A percentile compares a stretch with the other conserved stretches of the same genome.
Evolutionary conservation across 2,888 invertebrate genomes (phyloP).

Genomic region (Subacronicta megacephala): DNA sequence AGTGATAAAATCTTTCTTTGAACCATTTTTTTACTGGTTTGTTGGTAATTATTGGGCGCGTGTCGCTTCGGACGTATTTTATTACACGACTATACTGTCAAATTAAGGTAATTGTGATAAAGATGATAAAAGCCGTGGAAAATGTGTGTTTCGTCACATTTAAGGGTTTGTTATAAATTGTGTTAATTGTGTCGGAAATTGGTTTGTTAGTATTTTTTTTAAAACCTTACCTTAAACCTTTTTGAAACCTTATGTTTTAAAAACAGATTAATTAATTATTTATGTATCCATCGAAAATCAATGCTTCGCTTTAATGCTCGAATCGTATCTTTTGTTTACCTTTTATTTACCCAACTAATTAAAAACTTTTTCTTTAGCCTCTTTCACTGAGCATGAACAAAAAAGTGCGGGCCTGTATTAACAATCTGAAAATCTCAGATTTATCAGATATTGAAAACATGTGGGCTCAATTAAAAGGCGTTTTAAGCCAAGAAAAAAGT

Average conservation of each 20-base stretch:
- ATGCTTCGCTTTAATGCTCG: not conserved
- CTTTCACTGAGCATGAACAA: constrained; percentile 29
- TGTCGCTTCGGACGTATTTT: constrained; percentile 62
- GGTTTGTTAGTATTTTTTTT: constrained; percentile 35
- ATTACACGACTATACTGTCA: constrained; percentile 61
- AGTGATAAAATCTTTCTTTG: constrained; percentile 67
- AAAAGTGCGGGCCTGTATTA: constrained; percentile 58
- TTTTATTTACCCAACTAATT: constrained; percentile 15
- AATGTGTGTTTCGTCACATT: constrained; percentile 53
- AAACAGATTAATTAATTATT: not conserved
- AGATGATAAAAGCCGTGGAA: constrained; percentile 55
- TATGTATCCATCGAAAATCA: not conserved
- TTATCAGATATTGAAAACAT: constrained; percentile 78
- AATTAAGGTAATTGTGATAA: constrained; percentile 66
- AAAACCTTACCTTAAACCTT: too few species aligned
- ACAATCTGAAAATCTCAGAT: constrained; percentile 77
- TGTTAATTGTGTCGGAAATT: constrained; percentile 51
- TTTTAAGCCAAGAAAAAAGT: constrained; percentile 68
- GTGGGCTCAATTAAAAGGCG: constrained; percentile 82
- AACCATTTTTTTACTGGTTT: constrained; percentile 64
- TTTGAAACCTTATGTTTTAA: not conserved
- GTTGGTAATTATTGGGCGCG: constrained; percentile 63
- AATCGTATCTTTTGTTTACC: constrained; percentile 5
- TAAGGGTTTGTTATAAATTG: constrained; percentile 39
- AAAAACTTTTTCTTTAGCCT: not conserved